Evolutionary conservation across 2,797 vertebrate species (phyloP), one percentile per base, ranked within the genome.

Genomic region (Arrhamphus sclerolepis): DNA sequence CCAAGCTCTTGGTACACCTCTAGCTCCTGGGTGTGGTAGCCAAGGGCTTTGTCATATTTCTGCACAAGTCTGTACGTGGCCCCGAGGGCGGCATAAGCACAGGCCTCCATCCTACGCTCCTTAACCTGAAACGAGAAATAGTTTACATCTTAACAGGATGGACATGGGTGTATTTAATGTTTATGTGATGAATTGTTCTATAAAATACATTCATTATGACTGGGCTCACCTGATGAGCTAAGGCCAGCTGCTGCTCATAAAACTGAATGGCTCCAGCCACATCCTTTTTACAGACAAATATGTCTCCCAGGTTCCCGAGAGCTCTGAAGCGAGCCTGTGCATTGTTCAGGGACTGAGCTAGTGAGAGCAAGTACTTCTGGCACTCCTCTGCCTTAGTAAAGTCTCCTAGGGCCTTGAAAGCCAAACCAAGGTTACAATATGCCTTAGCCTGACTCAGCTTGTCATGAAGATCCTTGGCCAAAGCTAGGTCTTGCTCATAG

Each of bases 401-500:
- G 87, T 97, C 94, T 77, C 94, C 93, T 66, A 99, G 83, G 20
- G 98, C 97, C 86, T 98, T 99, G 85, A 98, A 98, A 0, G 98
- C 98, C 60, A 99, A 79, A 73, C 98, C 98, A 57, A 99, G 89
- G 87, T 99, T 99, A 87, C 98, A 99, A 75, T 98, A 99, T 8
- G 98, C 98, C 90, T 98, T 98, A 44, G 98, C 98, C 87, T 99
- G 98, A 89, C 96, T 98, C 80, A 99, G 86, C 80, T 98, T 99
- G 90, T 99, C 98, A 0, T 98, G 97, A 24, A 99, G 94, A 86
- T 99, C 98, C 78, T 98, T 98, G 16, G 98, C 98, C 72, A 99
- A 83, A 2, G 96, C 98, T 55, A 99, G 88, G 72, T 99, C 97
- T 88, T 99, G 97, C 85, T 99, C 97, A 0, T 99, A 99, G 89